Percentiles rank a stretch among this genome's conserved stretches.
Evolutionary conservation across 2,113 vertebrate genomes (phyloP).

Genomic region (Willisornis vidua): DNA sequence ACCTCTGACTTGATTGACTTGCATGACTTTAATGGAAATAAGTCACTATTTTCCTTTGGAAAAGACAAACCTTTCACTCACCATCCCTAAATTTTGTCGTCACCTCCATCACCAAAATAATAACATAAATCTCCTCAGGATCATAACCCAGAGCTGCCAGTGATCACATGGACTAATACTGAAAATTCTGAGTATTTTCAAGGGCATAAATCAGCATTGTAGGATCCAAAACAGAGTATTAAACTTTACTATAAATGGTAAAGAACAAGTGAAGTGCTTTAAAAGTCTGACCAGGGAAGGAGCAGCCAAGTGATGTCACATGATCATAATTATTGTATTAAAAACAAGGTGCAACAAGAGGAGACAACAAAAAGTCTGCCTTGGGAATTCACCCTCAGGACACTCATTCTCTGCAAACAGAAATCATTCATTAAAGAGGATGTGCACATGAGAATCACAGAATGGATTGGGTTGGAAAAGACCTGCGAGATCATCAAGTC

Average conservation of each 20-base stretch:
- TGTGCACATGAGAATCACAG: no score
- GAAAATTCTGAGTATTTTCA: not conserved
- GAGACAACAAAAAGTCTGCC: not conserved
- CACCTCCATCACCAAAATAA: fast-evolving
- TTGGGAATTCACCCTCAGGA: not conserved
- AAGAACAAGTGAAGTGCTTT: not conserved
- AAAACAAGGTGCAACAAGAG: not conserved
- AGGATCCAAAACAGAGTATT: not conserved
- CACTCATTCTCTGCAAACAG: not conserved
- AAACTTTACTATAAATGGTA: not conserved
- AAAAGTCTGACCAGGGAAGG: not conserved
- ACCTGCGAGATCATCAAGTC: no score
- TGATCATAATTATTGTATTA: not conserved
- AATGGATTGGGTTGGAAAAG: no score
- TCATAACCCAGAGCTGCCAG: not conserved
- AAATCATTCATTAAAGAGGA: no score
- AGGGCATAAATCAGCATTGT: not conserved
- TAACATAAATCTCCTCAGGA: not conserved
- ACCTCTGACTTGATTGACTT: not conserved
- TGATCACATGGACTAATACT: fast-evolving
- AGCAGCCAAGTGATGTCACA: fast-evolving
- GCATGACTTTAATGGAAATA: not conserved
- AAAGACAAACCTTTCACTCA: not conserved
- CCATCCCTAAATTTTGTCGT: not conserved
- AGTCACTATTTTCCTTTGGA: not conserved